Evolutionary conservation across 2,797 vertebrate species (phyloP), one percentile per base, ranked within the genome.

Genomic region (Poecilia picta): DNA sequence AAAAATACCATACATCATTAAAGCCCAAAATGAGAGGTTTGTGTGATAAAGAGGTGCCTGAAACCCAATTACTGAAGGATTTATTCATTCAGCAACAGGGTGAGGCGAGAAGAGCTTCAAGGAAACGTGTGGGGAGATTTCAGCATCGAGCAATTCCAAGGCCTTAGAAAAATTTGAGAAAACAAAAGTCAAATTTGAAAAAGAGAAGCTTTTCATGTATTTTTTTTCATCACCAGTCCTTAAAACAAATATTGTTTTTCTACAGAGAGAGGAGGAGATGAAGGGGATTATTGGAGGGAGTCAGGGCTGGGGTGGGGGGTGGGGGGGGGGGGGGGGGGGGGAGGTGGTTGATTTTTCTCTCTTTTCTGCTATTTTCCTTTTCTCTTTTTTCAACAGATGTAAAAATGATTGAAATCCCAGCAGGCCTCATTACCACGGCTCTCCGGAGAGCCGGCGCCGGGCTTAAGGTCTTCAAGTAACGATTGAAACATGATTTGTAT

Each of bases 401-500:
- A 95, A 94, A 95, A 96, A 92, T 96, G 94, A 97, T 96, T 95
- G 94, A 97, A 97, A 93, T 97, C 97, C 97, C 97, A 96, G 93
- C 95, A 97, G 97, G 95, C 96, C 97, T 98, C 97, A 98, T 98
- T 98, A 98, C 95, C 88, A 83, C 85, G 8, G 80, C 51, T 95
- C 95, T 95, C 95, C 83, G 11, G 89, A 76, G 95, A 93, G 94
- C 93, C 90, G 85, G 94, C 91, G 87, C 73, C 5, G 70, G 96
- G 96, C 96, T 88, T 93, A 93, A 95, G 96, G 96, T 97, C 97
- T 96, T 95, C 95, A 95, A 92, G 94, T 96, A 97, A 97, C 96
- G 96, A 97, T 97, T 96, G 86, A 95, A 96, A 97, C 96, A 96
- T 97, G 96, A 97, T 98, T 97, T 97, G 96, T 98, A 97, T 97